Percentiles rank a stretch among this genome's conserved stretches.
Conservation (phyloP, 2,888 invertebrate genomes). For the Drosophila leonis region DNA sequence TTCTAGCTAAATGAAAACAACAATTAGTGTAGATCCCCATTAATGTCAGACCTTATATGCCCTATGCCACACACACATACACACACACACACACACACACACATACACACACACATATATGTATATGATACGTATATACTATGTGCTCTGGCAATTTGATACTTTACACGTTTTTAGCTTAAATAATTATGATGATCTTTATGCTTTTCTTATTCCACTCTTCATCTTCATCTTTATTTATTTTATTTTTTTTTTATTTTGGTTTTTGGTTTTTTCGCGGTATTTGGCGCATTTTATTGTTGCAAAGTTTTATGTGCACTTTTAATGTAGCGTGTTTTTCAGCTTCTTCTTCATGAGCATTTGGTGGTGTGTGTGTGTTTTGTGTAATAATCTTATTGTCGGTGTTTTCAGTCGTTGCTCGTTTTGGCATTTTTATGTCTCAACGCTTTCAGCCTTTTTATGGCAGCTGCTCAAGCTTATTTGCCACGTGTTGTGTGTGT, state of each 20-base stretch:
- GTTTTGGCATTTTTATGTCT: conserved; percentile 46
- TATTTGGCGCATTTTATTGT: conserved; percentile 56
- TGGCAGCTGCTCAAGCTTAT: conserved; percentile 50
- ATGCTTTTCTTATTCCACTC: conserved; percentile 15
- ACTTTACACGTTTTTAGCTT: conserved; percentile 39
- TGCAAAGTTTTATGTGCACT: conserved; percentile 64
- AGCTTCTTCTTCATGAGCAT: neutral
- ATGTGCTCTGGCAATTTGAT: conserved; percentile 29
- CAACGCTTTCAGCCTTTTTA: conserved; percentile 48
- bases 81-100: no score
- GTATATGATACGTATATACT: neutral
- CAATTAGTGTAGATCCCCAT: conserved; percentile 10
- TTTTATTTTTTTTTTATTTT: neutral
- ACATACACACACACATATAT: neutral
- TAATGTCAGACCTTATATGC: conserved; percentile 14
- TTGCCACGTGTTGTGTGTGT: conserved; percentile 37
- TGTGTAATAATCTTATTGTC: conserved; percentile 52
- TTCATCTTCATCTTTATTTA: neutral
- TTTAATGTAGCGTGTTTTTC: conserved; percentile 42
- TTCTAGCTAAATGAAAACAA: conserved; percentile 25
- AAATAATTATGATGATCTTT: conserved; percentile 47
- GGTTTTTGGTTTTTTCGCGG: conserved; percentile 27
- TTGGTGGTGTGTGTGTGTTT: conserved; percentile 12
- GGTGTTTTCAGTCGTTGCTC: conserved; percentile 42
- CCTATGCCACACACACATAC: neutral